Conservation (phyloP, 2,797 vertebrate species). For the Hafferia zeledoni region DNA sequence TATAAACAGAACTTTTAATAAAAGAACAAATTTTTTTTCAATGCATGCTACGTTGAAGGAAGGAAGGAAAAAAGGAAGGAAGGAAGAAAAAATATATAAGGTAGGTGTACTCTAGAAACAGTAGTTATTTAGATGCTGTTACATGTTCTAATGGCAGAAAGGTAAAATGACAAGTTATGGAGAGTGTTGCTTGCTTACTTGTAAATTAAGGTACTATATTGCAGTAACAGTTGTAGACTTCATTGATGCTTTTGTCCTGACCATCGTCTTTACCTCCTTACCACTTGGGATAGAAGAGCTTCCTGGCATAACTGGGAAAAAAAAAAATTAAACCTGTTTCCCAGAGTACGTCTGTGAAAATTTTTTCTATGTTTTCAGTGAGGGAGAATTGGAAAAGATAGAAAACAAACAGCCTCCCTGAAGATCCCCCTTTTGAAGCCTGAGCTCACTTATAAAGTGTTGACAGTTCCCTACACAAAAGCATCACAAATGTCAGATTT, state of each 20-base stretch:
- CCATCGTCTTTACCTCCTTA: not conserved
- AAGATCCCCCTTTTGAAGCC: not conserved
- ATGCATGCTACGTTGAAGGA: not conserved
- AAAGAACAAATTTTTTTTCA: not conserved
- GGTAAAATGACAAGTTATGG: not conserved
- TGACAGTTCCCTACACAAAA: constrained; percentile 22
- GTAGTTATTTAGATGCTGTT: not conserved
- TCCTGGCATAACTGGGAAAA: not conserved
- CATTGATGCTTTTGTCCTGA: not conserved
- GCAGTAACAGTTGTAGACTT: not conserved
- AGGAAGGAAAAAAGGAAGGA: not conserved
- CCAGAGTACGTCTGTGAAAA: not conserved
- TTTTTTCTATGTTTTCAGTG: not conserved
- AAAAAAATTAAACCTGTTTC: not conserved
- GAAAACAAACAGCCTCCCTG: constrained; percentile 6
- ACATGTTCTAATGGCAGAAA: not conserved
- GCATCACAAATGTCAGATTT: not conserved
- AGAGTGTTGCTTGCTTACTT: not conserved
- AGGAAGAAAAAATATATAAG: not conserved
- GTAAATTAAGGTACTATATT: not conserved
- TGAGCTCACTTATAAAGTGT: not conserved
- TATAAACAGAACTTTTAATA: not conserved
- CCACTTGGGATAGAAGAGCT: accelerated
- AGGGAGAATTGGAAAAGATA: not conserved
- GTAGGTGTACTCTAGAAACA: not conserved